Base-by-base conservation (phyloP, 2,888 invertebrate species). In the Sinodicranocentrus sp. region DNA sequence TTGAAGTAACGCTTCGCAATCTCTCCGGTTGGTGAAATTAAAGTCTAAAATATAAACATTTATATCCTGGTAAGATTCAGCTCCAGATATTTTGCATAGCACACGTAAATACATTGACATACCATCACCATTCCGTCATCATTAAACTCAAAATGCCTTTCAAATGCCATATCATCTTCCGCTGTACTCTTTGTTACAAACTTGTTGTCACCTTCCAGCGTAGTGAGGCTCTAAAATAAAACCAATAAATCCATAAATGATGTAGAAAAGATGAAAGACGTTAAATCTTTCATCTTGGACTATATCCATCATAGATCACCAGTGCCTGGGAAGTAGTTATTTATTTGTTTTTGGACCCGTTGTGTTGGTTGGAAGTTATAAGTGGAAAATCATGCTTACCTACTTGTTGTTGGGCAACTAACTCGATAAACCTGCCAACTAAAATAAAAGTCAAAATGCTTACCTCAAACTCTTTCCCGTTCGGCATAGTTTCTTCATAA, bases 401-500 rank as follows among this genome's bases (percentile, higher is more conserved):
- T n/a, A n/a, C n/a, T n/a, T n/a, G n/a, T n/a, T n/a, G n/a, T n/a
- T n/a, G n/a, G n/a, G n/a, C n/a, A n/a, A n/a, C n/a, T n/a, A n/a
- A n/a, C n/a, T n/a, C n/a, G n/a, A n/a, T n/a, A n/a, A n/a, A n/a
- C n/a, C n/a, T 13, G 23, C 21, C 21, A 39, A 59, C 59, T 23
- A 63, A 13, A 23, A 54, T 25, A 54, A 17, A 57, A 57, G 39
- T 63, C 57, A 26, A 26, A 6, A 43, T 25, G 61, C 33, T 48
- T 89, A 92, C 92, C 90, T 92, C 92, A 48, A 92, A 88, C 17
- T 88, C 89, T 59, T 90, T 90, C 89, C 93, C 92, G 84, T 91
- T 92, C 1, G 94, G 93, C 94, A 94, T 94, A 17, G 90, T 89
- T 90, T 94, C 94, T 80, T 93, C 93, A 90, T 94, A 94, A 88